Base-by-base conservation (phyloP, 2,888 invertebrate genomes). In the Adelognathus sp. region DNA sequence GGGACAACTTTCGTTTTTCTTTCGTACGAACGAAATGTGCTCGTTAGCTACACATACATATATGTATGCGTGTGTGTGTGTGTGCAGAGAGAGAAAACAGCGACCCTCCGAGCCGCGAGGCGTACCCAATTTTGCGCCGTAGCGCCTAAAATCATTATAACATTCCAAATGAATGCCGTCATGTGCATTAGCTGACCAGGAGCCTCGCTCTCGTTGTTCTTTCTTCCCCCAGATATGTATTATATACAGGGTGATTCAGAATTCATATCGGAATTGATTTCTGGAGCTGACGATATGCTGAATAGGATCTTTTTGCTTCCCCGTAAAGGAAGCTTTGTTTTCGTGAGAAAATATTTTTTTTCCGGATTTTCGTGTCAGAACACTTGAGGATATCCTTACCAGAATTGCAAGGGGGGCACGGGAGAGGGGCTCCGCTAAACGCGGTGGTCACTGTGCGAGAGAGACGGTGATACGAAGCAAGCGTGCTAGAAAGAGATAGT, bases 1-100 rank as follows among this genome's bases (percentile, higher is more conserved):
- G 86, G 41, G 84, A 84, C 86, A 86, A 89, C 85, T 88, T 86
- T 87, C 84, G 83, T 84, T 85, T 86, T 88, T 86, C 86, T 88
- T 87, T 86, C 84, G 85, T 83, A n/a, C 29, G 39, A 61, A 56
- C 61, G 73, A 76, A 70, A 84, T 82, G 83, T 84, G 77, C 86
- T 88, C 87, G 87, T 88, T 88, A 86, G 81, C 56, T 80, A 44
- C 29, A 56, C 41, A 76, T 39, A 31, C 46, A 16, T 64, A 39
- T 18, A 71, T 33, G 18, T 31, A 31, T 31, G 14, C 52, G 9
- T 21, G 21, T 16, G 9, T 3, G 3, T 5, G 9, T 21, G 18
- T 16, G 70, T 63, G 27, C 50, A 31, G 63, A 36, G 21, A 50
- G 9, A 21, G 21, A 11, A 50, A 50, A 24, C 24, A 21, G 31